Percentiles rank a stretch among this genome's conserved stretches.
These are phyloP conservation scores for Diploscapter pachys DNA, from an alignment of 1,140 invertebrate genomes.

Conservation along the genomic window DNA sequence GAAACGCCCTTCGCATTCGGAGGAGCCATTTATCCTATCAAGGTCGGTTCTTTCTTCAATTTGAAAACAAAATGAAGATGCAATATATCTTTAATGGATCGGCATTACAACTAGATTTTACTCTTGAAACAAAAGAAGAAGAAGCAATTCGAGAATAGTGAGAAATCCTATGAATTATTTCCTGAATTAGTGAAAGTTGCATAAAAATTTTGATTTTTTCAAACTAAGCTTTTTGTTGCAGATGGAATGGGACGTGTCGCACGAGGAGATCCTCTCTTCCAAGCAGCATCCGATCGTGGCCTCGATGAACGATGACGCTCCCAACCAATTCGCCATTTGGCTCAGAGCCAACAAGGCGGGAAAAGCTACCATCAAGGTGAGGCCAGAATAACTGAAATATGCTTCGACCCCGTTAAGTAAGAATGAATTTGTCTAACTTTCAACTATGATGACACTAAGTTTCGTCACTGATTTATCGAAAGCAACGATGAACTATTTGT, in stretches of 20 bases:
- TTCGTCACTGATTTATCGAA: too few species aligned
- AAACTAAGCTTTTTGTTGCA: background rate
- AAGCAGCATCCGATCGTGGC: conserved; percentile 16
- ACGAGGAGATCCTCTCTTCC: conserved; percentile 7
- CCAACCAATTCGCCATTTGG: conserved; percentile 27
- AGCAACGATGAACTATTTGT: too few species aligned
- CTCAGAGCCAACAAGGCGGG: conserved; percentile 10
- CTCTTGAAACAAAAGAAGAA: background rate
- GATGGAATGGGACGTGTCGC: conserved; percentile 9
- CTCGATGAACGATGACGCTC: conserved; percentile 4
- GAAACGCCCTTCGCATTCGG: conserved; percentile 29
- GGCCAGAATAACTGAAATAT: conserved; percentile 3
- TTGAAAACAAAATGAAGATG: background rate
- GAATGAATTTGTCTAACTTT: too few species aligned
- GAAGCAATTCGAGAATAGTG: background rate
- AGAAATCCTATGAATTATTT: background rate
- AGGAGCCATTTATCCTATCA: conserved; percentile 30
- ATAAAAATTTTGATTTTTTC: background rate
- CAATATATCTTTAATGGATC: background rate
- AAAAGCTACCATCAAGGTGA: conserved; percentile 6
- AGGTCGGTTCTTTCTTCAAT: conserved; percentile 2
- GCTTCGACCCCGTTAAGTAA: too few species aligned
- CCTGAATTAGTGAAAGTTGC: conserved; percentile 4
- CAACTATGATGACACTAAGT: too few species aligned
- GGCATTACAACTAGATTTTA: background rate